These are phyloP conservation scores for Alethe diademata DNA, from an alignment of 2,113 vertebrate genomes.

Conservation along the genomic window DNA sequence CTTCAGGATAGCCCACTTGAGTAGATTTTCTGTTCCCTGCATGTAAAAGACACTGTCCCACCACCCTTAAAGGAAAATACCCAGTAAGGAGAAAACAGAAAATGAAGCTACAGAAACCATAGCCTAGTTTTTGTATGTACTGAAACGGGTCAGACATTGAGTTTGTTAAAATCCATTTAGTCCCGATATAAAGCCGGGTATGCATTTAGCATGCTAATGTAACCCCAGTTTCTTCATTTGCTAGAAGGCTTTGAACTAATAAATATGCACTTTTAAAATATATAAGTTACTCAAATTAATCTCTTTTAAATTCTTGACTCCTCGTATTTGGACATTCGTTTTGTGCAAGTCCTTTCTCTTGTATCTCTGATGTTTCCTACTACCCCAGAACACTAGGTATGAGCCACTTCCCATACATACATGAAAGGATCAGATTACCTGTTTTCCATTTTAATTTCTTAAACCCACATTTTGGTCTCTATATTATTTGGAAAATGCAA, in stretches of 20 bases:
- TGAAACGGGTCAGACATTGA: neutral
- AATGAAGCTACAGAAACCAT: neutral
- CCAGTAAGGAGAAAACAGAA: neutral
- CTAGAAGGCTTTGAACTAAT: neutral
- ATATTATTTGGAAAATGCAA: neutral
- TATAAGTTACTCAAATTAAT: neutral
- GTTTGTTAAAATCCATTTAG: neutral
- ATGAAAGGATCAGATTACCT: neutral
- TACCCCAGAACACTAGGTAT: neutral
- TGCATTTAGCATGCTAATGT: neutral
- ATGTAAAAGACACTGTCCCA: neutral
- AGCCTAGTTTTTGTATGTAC: neutral
- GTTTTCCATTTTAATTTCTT: neutral
- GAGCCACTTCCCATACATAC: neutral
- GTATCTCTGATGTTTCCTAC: neutral
- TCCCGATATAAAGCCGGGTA: neutral
- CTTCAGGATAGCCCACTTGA: neutral
- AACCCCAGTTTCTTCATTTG: neutral
- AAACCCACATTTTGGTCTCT: neutral
- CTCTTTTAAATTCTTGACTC: neutral
- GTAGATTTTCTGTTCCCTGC: neutral
- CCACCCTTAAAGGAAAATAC: neutral
- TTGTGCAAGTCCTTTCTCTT: neutral
- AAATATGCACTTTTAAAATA: neutral
- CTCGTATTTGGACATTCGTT: neutral